Evolutionary conservation across 2,888 invertebrate species (phyloP).

Genomic region (Adelphocoris suturalis): DNA sequence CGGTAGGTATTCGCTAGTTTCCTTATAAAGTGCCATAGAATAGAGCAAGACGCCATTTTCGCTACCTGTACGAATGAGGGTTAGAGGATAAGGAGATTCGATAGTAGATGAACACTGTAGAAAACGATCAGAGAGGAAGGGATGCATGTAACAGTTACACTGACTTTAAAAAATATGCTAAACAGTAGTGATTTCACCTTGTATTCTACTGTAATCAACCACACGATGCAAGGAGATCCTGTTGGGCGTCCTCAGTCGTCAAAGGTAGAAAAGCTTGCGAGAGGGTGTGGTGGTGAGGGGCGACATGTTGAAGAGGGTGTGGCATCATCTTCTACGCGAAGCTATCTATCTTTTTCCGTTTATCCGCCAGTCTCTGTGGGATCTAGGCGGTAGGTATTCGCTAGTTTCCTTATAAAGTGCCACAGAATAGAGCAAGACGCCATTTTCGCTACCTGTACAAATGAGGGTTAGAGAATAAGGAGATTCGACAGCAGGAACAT

Average conservation of each 20-base stretch:
- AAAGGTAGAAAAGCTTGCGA: background rate
- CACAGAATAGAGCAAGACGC: conserved; percentile 20
- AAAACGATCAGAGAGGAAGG: background rate
- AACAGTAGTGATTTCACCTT: no score
- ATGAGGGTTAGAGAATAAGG: background rate
- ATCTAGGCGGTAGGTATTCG: conserved; percentile 18
- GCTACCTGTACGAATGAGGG: background rate
- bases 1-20: conserved; percentile 22
- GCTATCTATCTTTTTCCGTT: no score
- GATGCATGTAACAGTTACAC: background rate
- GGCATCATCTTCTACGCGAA: background rate
- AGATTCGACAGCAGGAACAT: background rate
- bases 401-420: conserved; percentile 13
- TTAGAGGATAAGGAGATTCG: background rate
- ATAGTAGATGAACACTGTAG: background rate
- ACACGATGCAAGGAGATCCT: no score
- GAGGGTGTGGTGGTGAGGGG: no score
- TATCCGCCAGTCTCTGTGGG: background rate
- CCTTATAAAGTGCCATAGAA: background rate
- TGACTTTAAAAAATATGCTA: no score
- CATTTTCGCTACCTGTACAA: background rate
- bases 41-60: conserved; percentile 30
- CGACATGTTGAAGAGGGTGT: background rate
- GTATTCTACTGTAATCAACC: no score
- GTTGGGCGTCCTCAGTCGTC: background rate